Evolutionary conservation across 1,140 invertebrate genomes (phyloP).

Genomic region (Cotesia chilonis): DNA sequence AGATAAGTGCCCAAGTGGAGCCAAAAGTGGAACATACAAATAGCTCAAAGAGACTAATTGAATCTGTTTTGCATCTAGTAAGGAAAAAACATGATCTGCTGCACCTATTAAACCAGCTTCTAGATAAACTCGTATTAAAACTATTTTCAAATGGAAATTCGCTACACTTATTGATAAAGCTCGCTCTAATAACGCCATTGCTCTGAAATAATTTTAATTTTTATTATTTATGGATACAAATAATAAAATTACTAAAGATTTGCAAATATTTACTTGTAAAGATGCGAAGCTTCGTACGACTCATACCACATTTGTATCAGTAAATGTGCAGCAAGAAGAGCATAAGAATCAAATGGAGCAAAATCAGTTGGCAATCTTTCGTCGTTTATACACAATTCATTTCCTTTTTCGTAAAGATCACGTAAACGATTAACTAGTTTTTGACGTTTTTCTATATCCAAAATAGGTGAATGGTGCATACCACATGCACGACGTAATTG

Average conservation of each 20-base stretch:
- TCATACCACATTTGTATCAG: conserved; percentile 76
- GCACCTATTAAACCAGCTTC: conserved; percentile 61
- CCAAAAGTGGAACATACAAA: conserved; percentile 78
- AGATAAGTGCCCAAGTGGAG: conserved; percentile 74
- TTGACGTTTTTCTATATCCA: conserved; percentile 51
- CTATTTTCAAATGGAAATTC: conserved; percentile 72
- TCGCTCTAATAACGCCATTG: conserved; percentile 47
- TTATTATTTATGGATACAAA: conserved; percentile 14
- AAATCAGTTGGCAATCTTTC: conserved; percentile 70
- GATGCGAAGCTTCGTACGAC: conserved; percentile 68
- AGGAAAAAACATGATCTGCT: conserved; percentile 56
- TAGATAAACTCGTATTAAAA: conserved; percentile 70
- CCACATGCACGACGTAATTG: conserved; percentile 76
- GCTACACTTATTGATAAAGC: conserved; percentile 66
- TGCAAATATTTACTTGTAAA: conserved; percentile 59
- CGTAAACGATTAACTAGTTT: conserved; percentile 53
- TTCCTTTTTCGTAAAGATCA: conserved; percentile 59
- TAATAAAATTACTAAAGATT: conserved; percentile 11
- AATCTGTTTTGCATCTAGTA: conserved; percentile 91
- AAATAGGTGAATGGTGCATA: conserved; percentile 63
- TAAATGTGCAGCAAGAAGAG: conserved; percentile 79
- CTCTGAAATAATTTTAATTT: conserved; percentile 45
- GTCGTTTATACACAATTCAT: conserved; percentile 58
- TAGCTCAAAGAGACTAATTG: conserved; percentile 92
- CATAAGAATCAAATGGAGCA: conserved; percentile 78